Evolutionary conservation across 2,113 vertebrate species (phyloP), one percentile per base, ranked within the genome.

Genomic region (Chascanopsetta lugubris): DNA sequence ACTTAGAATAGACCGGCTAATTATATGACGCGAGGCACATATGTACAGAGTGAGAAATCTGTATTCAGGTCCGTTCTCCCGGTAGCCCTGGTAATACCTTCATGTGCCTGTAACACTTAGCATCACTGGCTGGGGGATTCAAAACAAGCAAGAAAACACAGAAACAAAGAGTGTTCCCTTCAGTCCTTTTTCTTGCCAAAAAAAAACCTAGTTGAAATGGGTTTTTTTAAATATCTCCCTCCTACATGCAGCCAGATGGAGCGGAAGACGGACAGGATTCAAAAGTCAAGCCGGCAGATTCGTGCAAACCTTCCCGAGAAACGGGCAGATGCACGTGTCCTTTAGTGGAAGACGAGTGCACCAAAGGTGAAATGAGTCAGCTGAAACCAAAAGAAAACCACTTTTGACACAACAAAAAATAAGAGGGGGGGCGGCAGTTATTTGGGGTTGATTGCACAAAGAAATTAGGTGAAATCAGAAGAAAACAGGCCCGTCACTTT

Each of bases 81-180:
- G 66, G 47, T 75, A 60, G 72, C 83, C 82, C 61, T 72, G 34
- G 63, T 77, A 69, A 66, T 76, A 72, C 88, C 88, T 81, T 55
- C 56, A 88, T 86, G 92, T 93, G 92, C 91, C 92, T 93, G 86
- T 84, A 81, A 82, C 42, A 54, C 61, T 26, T 75, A 57, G 13
- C 62, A 29, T 65, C 71, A 65, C 64, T 78, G 79, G 72, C 77
- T 10, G 46, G 69, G 29, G 49, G 26, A 21, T 25, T 26, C 9
- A n/a, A 42, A 42, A 8, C 13, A 49, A 13, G 53, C 6, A 15
- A 57, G 8, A 48, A 24, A n/a, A 49, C 12, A 20, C 1, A 51
- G 27, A 69, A 54, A 46, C 43, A 51, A 18, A 40, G 43, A 65
- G 61, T 26, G 46, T 46, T 17, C 66, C 58, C 68, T 53, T 7